Conservation (phyloP, 1,140 invertebrate species). For the Drosophila cardini region DNA sequence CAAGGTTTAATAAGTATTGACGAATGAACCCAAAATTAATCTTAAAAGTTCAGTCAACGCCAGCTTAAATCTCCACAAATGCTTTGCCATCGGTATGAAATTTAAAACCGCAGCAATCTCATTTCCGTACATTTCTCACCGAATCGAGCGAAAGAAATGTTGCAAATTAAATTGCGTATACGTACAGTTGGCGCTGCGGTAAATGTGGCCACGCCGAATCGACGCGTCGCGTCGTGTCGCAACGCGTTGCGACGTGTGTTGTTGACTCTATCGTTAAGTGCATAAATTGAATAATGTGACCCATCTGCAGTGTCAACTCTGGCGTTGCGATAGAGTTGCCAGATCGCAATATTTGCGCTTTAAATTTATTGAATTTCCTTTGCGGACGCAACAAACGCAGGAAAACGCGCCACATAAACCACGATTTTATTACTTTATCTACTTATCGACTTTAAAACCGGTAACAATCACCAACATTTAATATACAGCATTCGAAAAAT, state of each 20-base stretch:
- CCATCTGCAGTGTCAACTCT: conserved; percentile 44
- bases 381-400: conserved; percentile 8
- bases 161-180: conserved; percentile 77
- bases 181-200: conserved; percentile 63
- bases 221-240: conserved; percentile 21
- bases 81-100: conserved; percentile 34
- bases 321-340: conserved; percentile 45
- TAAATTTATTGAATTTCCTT: conserved; percentile 66
- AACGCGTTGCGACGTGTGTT: too few relatives aligned
- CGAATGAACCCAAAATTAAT: neutral
- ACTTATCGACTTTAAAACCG: conserved; percentile 5
- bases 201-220: conserved; percentile 23
- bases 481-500: neutral
- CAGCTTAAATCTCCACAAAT: conserved; percentile 49
- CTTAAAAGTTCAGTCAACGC: conserved; percentile 6
- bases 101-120: conserved; percentile 72
- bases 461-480: neutral
- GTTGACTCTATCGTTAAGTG: conserved; percentile 72
- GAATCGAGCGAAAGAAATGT: conserved; percentile 26
- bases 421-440: conserved; percentile 56
- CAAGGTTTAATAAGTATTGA: neutral
- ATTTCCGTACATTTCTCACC: conserved; percentile 58
- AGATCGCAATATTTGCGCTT: conserved; percentile 49
- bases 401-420: conserved; percentile 36
- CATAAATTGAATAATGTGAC: conserved; percentile 74